Conservation (phyloP, 2,888 invertebrate species). For the Diplazon laetatorius region DNA sequence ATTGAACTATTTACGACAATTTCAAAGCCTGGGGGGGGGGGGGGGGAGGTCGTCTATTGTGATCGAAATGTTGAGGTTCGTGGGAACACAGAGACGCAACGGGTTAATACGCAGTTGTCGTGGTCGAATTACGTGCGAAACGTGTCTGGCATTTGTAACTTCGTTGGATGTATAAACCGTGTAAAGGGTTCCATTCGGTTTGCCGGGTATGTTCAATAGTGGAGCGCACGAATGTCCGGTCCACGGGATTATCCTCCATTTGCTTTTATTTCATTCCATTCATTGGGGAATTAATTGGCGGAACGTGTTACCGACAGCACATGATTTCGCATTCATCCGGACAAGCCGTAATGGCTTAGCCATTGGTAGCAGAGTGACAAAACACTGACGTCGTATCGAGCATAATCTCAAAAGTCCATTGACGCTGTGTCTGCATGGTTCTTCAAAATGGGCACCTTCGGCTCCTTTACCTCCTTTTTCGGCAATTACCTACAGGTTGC, state of each 20-base stretch:
- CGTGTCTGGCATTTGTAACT: background rate
- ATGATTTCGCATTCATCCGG: too few relatives aligned
- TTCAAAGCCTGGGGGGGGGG: background rate
- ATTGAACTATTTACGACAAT: background rate
- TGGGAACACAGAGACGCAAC: background rate
- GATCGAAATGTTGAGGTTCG: conserved; percentile 16
- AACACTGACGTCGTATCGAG: too few relatives aligned
- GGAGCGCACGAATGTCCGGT: too few relatives aligned
- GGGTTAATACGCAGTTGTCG: background rate
- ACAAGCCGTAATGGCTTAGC: too few relatives aligned
- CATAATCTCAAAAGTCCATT: conserved; percentile 8
- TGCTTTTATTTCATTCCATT: background rate
- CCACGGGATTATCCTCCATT: too few relatives aligned
- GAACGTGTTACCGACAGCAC: too few relatives aligned
- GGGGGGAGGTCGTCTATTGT: too few relatives aligned
- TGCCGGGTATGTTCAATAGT: background rate
- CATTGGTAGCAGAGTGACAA: too few relatives aligned
- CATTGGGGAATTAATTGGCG: too few relatives aligned
- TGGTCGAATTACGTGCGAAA: background rate
- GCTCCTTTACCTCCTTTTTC: too few relatives aligned
- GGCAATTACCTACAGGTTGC: too few relatives aligned
- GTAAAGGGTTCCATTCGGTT: background rate
- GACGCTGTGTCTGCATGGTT: background rate
- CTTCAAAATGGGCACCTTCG: too few relatives aligned
- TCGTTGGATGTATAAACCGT: background rate